phyloP scores from a whole-genome alignment of 2,113 vertebrate species.

The Typhlomys cinereus region DNA sequence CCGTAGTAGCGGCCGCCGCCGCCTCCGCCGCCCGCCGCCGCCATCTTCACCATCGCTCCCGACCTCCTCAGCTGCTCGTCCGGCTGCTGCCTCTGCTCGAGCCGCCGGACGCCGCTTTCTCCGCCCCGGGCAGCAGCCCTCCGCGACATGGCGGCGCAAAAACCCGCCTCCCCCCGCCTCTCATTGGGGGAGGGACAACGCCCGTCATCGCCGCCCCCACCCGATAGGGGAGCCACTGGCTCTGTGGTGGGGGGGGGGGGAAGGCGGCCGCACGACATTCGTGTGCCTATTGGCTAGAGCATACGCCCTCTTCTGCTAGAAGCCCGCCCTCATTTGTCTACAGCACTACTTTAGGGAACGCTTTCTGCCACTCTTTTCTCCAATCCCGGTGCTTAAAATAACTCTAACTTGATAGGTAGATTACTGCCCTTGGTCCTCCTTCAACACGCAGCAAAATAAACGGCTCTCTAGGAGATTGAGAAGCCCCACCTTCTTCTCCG shows the following conservation, averaged over 20 bases:
- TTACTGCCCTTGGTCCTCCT: background rate
- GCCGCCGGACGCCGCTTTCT: constrained; percentile 84
- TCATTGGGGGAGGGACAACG: constrained; percentile 83
- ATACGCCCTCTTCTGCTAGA: constrained; percentile 58
- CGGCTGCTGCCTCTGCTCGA: constrained; percentile 82
- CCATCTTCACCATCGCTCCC: constrained; percentile 83
- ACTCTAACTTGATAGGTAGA: constrained; percentile 64
- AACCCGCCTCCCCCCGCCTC: constrained; percentile 81
- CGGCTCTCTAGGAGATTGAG: background rate
- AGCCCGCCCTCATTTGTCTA: constrained; percentile 4
- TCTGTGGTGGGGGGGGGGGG: constrained; percentile 74
- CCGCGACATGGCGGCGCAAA: constrained; percentile 86
- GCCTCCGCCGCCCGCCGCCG: constrained; percentile 79
- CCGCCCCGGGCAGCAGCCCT: constrained; percentile 86
- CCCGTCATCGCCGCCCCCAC: constrained; percentile 81
- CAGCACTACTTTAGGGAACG: background rate
- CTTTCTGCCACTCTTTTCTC: constrained; percentile 47
- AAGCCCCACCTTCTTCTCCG: constrained; percentile 64
- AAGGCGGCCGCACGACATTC: constrained; percentile 51
- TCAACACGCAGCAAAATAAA: background rate
- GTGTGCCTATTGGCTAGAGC: constrained; percentile 72
- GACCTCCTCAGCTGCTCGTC: constrained; percentile 80
- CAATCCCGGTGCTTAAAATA: constrained; percentile 51
- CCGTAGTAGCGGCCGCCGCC: constrained; percentile 89
- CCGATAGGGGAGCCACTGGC: constrained; percentile 81